phyloP scores from a whole-genome alignment of 2,888 invertebrate genomes.

The Hyppa rectilinea region DNA sequence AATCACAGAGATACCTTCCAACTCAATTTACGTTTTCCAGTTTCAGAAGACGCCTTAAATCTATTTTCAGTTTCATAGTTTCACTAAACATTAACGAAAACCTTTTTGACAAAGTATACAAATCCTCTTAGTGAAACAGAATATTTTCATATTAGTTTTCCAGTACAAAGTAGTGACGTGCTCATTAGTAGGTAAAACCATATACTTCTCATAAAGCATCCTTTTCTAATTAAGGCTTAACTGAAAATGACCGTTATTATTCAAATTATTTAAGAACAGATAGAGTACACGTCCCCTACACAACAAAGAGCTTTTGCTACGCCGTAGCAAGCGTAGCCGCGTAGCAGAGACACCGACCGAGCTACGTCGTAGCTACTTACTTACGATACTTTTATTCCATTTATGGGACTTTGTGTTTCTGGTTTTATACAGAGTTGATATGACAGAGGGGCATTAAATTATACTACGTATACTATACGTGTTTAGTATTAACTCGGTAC shows the following conservation, averaged over 20 bases:
- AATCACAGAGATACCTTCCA: too few relatives aligned
- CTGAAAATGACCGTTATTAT: conserved; percentile 20
- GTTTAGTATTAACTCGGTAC: too few relatives aligned
- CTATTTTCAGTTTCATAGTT: neutral
- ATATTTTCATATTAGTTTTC: conserved; percentile 7
- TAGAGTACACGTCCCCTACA: neutral
- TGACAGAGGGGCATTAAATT: too few relatives aligned
- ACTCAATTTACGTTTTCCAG: too few relatives aligned
- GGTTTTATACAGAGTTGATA: too few relatives aligned
- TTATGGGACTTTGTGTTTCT: conserved; percentile 1
- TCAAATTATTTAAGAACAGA: conserved; percentile 19
- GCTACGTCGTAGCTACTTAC: conserved; percentile 36
- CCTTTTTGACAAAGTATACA: conserved; percentile 20
- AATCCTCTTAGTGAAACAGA: neutral
- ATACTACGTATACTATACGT: too few relatives aligned
- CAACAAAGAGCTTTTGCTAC: conserved; percentile 25
- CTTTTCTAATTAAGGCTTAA: conserved; percentile 1
- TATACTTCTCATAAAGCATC: conserved; percentile 6
- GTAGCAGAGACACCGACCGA: conserved; percentile 19
- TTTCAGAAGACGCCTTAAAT: too few relatives aligned
- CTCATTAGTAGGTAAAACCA: conserved; percentile 17
- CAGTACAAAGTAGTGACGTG: conserved; percentile 7
- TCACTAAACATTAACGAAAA: neutral
- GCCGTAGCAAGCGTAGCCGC: conserved; percentile 40
- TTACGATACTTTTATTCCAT: conserved; percentile 4